phyloP scores from a whole-genome alignment of 2,888 invertebrate species.

The Xestia c-nigrum region DNA sequence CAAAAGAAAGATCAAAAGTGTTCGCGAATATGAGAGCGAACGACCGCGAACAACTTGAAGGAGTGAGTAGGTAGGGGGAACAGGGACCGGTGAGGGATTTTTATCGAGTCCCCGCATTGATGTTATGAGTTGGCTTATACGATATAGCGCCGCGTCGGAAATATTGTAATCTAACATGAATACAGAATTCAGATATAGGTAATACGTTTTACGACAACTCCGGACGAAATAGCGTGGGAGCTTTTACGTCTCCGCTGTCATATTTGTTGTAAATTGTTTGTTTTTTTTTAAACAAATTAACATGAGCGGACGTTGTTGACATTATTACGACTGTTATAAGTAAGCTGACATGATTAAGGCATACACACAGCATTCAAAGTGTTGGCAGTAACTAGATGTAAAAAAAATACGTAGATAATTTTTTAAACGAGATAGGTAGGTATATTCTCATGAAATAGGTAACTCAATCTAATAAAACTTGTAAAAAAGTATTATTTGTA shows the following conservation, averaged over 20 bases:
- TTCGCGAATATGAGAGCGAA: slow-evolving; percentile 72
- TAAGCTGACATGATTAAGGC: slow-evolving; percentile 39
- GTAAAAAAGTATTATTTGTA: slow-evolving; percentile 9
- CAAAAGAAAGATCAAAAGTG: slow-evolving; percentile 86
- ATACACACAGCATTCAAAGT: slow-evolving; percentile 27
- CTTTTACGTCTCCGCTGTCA: slow-evolving; percentile 70
- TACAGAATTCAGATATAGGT: slow-evolving; percentile 80
- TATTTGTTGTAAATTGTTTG: slow-evolving; percentile 71
- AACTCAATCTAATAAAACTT: slow-evolving; percentile 23
- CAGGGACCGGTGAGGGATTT: slow-evolving; percentile 76
- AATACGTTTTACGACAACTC: slow-evolving; percentile 77
- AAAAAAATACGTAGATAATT: slow-evolving; percentile 1
- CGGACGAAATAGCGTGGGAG: slow-evolving; percentile 73
- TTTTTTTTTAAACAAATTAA: slow-evolving; percentile 64
- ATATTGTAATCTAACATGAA: slow-evolving; percentile 85
- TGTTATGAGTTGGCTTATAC: slow-evolving; percentile 79
- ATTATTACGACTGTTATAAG: slow-evolving; percentile 40
- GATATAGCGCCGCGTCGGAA: slow-evolving; percentile 77
- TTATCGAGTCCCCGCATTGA: slow-evolving; percentile 80
- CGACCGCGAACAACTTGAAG: slow-evolving; percentile 69
- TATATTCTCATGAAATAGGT: neutral
- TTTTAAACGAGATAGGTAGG: neutral
- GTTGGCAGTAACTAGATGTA: slow-evolving; percentile 25
- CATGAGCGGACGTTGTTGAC: slow-evolving; percentile 64
- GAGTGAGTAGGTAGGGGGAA: slow-evolving; percentile 70